Percentiles rank a stretch among this genome's conserved stretches.
These are phyloP conservation scores for Biston betularia DNA, from an alignment of 2,888 invertebrate species.

Conservation along the genomic window DNA sequence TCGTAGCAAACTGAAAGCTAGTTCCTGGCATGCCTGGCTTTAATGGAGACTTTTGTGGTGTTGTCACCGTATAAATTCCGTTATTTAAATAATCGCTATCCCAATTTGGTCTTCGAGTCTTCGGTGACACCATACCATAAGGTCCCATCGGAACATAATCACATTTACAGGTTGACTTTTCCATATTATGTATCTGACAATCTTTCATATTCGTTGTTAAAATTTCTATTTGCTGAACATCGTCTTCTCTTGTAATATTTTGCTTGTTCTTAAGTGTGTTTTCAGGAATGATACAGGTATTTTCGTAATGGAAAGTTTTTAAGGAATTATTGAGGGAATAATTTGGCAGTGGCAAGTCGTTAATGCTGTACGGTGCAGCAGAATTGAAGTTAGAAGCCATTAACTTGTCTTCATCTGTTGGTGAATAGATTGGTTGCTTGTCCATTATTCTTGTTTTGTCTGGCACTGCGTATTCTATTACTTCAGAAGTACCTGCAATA, in stretches of 20 bases:
- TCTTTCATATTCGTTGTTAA: constrained; percentile 79
- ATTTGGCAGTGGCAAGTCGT: constrained; percentile 86
- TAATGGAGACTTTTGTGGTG: constrained; percentile 77
- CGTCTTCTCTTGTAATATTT: constrained; percentile 77
- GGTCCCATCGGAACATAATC: constrained; percentile 81
- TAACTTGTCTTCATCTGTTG: constrained; percentile 82
- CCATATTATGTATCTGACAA: constrained; percentile 79
- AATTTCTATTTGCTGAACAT: constrained; percentile 80
- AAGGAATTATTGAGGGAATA: constrained; percentile 86
- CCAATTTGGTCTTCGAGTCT: constrained; percentile 73
- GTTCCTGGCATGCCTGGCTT: constrained; percentile 76
- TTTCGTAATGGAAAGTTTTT: constrained; percentile 82
- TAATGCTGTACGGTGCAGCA: constrained; percentile 70
- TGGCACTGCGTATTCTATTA: constrained; percentile 84
- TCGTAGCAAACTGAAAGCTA: constrained; percentile 78
- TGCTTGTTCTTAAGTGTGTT: constrained; percentile 78
- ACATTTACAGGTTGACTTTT: constrained; percentile 76
- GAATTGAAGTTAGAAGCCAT: constrained; percentile 77
- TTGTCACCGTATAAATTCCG: constrained; percentile 79
- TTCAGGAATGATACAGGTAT: constrained; percentile 80
- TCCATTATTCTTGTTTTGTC: constrained; percentile 80
- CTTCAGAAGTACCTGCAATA: constrained; percentile 74
- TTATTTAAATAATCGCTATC: constrained; percentile 76
- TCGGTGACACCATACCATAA: constrained; percentile 77
- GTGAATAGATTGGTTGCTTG: constrained; percentile 76